A percentile compares a stretch with the other conserved stretches of the same genome.
Evolutionary conservation across 2,888 invertebrate species (phyloP).

Genomic region (Drosophila infuscata): DNA sequence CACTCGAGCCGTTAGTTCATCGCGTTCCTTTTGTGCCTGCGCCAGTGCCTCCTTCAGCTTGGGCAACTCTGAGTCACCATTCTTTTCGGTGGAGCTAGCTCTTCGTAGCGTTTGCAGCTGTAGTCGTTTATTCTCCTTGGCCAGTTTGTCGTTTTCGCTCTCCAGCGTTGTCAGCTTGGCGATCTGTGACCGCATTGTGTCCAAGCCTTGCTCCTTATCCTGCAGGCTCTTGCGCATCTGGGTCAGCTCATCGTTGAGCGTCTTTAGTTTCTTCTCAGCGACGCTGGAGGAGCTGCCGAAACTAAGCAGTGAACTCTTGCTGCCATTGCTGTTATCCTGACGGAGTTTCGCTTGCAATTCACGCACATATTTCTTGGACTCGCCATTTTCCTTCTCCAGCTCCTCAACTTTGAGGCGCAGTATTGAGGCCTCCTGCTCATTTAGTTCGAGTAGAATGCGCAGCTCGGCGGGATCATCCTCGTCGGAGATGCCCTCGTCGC

Average conservation of each 20-base stretch:
- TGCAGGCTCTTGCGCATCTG: slow-evolving; percentile 91
- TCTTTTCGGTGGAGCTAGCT: slow-evolving; percentile 71
- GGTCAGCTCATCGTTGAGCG: slow-evolving; percentile 90
- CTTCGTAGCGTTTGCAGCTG: slow-evolving; percentile 86
- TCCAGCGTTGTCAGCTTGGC: slow-evolving; percentile 90
- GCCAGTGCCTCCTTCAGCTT: slow-evolving; percentile 87
- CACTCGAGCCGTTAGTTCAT: slow-evolving; percentile 88
- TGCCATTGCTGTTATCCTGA: slow-evolving; percentile 57
- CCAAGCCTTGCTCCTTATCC: slow-evolving; percentile 93
- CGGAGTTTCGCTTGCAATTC: slow-evolving; percentile 90
- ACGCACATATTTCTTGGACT: slow-evolving; percentile 90
- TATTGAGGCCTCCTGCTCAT: slow-evolving; percentile 95
- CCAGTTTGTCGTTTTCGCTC: slow-evolving; percentile 91
- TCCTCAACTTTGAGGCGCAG: slow-evolving; percentile 93
- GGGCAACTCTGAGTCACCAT: slow-evolving; percentile 86
- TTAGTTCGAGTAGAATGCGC: slow-evolving; percentile 93
- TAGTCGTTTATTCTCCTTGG: slow-evolving; percentile 90
- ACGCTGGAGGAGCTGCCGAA: slow-evolving; percentile 63
- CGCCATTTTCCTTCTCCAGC: slow-evolving; percentile 92
- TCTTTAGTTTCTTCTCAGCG: slow-evolving; percentile 85
- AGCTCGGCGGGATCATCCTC: slow-evolving; percentile 94
- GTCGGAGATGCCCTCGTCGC: slow-evolving; percentile 90
- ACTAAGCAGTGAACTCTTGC: slow-evolving; percentile 61
- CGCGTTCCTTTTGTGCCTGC: slow-evolving; percentile 88
- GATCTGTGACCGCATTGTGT: slow-evolving; percentile 90